phyloP scores from a whole-genome alignment of 2,888 invertebrate genomes.

The Copidosoma aretas region DNA sequence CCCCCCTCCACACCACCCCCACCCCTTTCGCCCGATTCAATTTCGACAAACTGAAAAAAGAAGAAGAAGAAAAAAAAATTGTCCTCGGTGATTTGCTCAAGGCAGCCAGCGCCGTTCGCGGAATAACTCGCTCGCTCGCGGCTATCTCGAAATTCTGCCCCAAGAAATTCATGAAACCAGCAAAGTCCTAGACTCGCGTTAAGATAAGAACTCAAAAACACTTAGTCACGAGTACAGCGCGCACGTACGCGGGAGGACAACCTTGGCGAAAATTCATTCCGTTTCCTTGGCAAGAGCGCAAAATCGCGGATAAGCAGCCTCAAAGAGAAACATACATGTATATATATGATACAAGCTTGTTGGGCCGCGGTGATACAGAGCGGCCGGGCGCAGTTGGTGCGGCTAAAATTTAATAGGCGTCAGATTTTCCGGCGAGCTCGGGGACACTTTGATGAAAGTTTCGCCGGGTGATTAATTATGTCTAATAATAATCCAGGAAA shows the following conservation, averaged over 20 bases:
- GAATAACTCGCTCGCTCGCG: background rate
- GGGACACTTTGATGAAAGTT: conserved; percentile 38
- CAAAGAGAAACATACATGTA: too few relatives aligned
- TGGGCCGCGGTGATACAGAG: too few relatives aligned
- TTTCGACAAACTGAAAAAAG: background rate
- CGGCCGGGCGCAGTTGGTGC: too few relatives aligned
- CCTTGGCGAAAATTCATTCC: conserved; percentile 1
- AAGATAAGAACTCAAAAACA: background rate
- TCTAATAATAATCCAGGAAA: conserved; percentile 31
- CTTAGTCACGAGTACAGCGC: background rate
- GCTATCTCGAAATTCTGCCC: background rate
- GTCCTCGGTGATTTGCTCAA: background rate
- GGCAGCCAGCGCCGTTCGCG: background rate
- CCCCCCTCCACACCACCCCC: background rate
- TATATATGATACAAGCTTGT: too few relatives aligned
- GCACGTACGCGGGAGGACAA: too few relatives aligned
- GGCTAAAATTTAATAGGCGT: conserved; percentile 33
- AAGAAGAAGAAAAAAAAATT: background rate
- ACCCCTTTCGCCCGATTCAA: background rate
- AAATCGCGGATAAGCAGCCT: background rate
- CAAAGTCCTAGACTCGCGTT: background rate
- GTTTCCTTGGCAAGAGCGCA: background rate
- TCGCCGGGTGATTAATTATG: conserved; percentile 37
- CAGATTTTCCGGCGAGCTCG: conserved; percentile 29
- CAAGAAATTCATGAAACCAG: background rate